Base-by-base conservation (phyloP, 2,113 vertebrate species). In the Eretmochelys imbricata region DNA sequence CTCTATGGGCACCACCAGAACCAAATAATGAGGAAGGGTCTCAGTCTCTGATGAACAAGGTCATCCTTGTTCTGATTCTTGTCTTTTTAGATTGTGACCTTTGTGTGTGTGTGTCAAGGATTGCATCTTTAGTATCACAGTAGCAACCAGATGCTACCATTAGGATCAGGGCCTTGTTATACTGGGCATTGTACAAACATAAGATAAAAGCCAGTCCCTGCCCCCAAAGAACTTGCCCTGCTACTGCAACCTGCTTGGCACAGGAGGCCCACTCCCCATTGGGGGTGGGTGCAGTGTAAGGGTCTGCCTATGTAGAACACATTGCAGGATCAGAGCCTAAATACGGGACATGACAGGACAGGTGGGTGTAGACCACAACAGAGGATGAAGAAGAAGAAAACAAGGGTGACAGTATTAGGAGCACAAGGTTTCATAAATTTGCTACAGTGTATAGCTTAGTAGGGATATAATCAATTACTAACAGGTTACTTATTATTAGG, bases 81-180 rank as follows among this genome's bases (percentile, higher is more conserved):
- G 49, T 85, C 85, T 93, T 90, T 75, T 42, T 29, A 88, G 48
- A 14, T 94, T 82, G 31, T 51, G 51, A 82, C 35, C 0, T 29
- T 6, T 49, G 89, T 4, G 3, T 42, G 3, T 42, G 42, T 80
- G 48, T 82, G 38, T 29, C 38, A 46, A 83, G 50, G 22, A 38
- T 54, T 10, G 24, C 27, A 59, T 46, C 42, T 59, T 46, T 31
- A 17, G 38, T 57, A 24, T 75, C n/a, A 75, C 22, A 42, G 72
- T 55, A 57, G 24, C 24, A 55, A 57, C 24, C 29, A 20, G n/a
- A 50, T 50, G 20, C 2, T 12, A 5, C 13, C 51, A 5, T 78
- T 49, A 5, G 2, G 50, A 85, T n/a, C 12, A 0, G 81, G 22
- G 0, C 0, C n/a, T 69, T 87, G 48, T 79, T 83, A 38, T 5